A percentile compares a stretch with the other conserved stretches of the same genome.
Evolutionary conservation across 2,888 invertebrate genomes (phyloP).

Genomic region (Myopa testacea): DNA sequence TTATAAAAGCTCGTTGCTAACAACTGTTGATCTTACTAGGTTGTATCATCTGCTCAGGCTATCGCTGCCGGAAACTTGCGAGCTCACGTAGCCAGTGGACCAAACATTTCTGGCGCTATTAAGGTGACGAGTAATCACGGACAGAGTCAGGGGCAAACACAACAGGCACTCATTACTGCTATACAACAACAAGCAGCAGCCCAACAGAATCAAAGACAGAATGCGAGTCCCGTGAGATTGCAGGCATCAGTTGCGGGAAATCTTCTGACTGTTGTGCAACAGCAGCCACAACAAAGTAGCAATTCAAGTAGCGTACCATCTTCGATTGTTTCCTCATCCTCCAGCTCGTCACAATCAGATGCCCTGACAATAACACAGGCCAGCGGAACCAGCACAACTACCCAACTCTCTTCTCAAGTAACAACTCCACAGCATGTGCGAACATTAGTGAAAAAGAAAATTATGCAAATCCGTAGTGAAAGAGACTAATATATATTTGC

Average conservation of each 20-base stretch:
- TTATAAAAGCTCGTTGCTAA: not conserved
- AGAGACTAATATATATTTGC: slow-evolving; percentile 59
- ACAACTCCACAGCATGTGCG: slow-evolving; percentile 68
- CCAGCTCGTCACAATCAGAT: slow-evolving; percentile 57
- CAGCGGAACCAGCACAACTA: slow-evolving; percentile 48
- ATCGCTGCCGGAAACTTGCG: slow-evolving; percentile 70
- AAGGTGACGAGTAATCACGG: slow-evolving; percentile 69
- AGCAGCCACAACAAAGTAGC: slow-evolving; percentile 57
- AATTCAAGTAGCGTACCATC: slow-evolving; percentile 21
- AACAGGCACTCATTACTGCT: slow-evolving; percentile 71
- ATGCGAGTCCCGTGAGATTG: slow-evolving; percentile 73
- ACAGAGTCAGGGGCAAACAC: slow-evolving; percentile 68
- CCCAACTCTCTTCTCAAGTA: slow-evolving; percentile 48
- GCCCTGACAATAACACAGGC: slow-evolving; percentile 64
- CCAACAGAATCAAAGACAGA: slow-evolving; percentile 71
- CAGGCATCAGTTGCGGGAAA: slow-evolving; percentile 71
- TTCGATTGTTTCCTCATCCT: slow-evolving; percentile 14
- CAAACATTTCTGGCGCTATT: slow-evolving; percentile 70
- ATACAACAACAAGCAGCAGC: slow-evolving; percentile 70
- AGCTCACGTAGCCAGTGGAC: slow-evolving; percentile 68
- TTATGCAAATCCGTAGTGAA: slow-evolving; percentile 66
- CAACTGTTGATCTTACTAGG: slow-evolving; percentile 61
- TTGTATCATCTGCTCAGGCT: slow-evolving; percentile 71
- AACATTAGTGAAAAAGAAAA: slow-evolving; percentile 68
- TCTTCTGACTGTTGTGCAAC: slow-evolving; percentile 73